Evolutionary conservation across 2,797 vertebrate species (phyloP), one percentile per base, ranked within the genome.

Genomic region (Novumbra hubbsi): DNA sequence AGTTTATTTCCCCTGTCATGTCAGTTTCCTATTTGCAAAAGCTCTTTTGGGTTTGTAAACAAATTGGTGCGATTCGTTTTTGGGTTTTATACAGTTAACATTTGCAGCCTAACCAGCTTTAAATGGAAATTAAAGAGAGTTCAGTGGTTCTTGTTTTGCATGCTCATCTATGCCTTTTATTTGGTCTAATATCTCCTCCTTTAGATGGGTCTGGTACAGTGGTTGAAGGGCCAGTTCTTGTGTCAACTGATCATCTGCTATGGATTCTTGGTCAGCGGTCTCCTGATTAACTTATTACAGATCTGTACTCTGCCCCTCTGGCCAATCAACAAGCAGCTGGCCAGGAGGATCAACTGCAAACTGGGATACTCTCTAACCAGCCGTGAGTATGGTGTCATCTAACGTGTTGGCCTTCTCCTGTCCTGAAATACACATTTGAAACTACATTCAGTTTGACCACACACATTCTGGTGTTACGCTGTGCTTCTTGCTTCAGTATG

Each of bases 171-270:
- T 32, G 32, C 34, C 34, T 6, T 55, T 60, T 60, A 57, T 24
- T 60, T 24, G 19, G 9, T 24, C 8, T 60, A 60, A 60, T 60
- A 24, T 24, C 24, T 60, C 21, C 21, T 24, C 21, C 55, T 30
- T 1, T 30, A 65, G 78, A 99, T 99, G 98, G 95, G 93, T 84
- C 84, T 97, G 83, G 9, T 91, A 75, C 93, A 93, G 79, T 83
- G 94, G 90, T 89, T 99, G 79, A 99, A 98, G 88, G 95, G 96
- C 28, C 97, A 97, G 81, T 96, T 99, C 80, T 79, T 98, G 87
- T 95, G 93, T 84, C 96, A 96, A 9, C 93, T 99, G 65, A 78
- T 98, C 87, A 94, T 99, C 87, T 95, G 94, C 85, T 99, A 96
- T 34, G 96, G 98, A 81, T 98, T 99, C 87, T 91, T 98, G 84